phyloP scores from a whole-genome alignment of 2,888 invertebrate genomes.

The Andrena flavipes region DNA sequence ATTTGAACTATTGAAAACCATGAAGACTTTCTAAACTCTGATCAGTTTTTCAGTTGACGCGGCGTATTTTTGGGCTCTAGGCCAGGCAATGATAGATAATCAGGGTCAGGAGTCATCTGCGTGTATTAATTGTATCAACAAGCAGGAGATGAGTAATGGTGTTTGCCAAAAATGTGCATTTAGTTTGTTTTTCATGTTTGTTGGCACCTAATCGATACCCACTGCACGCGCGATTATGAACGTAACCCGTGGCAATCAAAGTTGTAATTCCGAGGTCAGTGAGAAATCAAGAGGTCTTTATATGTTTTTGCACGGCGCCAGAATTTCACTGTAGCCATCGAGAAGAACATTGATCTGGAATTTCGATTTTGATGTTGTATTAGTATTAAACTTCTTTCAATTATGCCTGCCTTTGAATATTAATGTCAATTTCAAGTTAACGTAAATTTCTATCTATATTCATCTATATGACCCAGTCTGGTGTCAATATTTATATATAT shows the following conservation, averaged over 20 bases:
- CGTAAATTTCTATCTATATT: too few species aligned
- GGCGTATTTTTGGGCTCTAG: slow-evolving; percentile 40
- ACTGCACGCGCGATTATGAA: background rate
- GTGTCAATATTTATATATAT: background rate
- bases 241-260: slow-evolving; percentile 8
- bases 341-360: background rate
- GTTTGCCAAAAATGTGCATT: slow-evolving; percentile 23
- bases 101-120: slow-evolving; percentile 31
- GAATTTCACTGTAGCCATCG: background rate
- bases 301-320: slow-evolving; percentile 18
- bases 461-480: too few species aligned
- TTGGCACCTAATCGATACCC: background rate
- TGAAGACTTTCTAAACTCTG: slow-evolving; percentile 7
- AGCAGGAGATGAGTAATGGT: background rate
- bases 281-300: slow-evolving; percentile 30
- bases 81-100: slow-evolving; percentile 32
- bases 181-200: slow-evolving; percentile 11
- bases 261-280: slow-evolving; percentile 34
- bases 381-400: too few species aligned
- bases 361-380: background rate
- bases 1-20: background rate
- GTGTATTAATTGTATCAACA: slow-evolving; percentile 43
- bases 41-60: background rate
- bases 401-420: too few species aligned
- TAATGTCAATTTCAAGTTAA: background rate